Conservation (phyloP, 2,113 vertebrate species). For the Tetrao urogallus region DNA sequence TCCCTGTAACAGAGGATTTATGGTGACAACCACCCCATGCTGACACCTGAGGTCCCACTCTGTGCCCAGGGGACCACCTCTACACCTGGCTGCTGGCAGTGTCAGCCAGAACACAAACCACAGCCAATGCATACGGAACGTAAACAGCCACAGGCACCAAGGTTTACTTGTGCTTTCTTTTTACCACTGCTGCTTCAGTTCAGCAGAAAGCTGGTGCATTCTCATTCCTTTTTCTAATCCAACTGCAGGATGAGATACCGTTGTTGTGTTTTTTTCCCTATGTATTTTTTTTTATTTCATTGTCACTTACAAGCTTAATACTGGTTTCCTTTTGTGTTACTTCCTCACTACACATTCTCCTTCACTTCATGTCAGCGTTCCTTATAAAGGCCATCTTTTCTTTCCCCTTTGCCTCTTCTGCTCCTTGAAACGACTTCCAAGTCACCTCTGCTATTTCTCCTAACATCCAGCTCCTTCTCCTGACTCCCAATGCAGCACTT, state of each 20-base stretch:
- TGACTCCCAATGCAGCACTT: not conserved
- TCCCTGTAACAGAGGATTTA: not conserved
- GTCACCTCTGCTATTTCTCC: not conserved
- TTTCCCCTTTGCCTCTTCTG: not conserved
- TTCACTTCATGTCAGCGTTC: not conserved
- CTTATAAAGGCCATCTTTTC: not conserved
- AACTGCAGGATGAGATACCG: not conserved
- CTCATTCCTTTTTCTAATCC: not conserved
- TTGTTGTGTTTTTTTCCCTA: not conserved
- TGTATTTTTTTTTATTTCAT: not conserved
- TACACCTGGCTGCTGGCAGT: not conserved
- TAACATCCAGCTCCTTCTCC: not conserved
- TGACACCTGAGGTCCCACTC: fast-evolving
- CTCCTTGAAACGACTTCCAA: not conserved
- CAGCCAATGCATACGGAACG: not conserved
- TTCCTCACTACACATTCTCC: not conserved
- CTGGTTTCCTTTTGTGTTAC: not conserved
- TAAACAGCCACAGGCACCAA: fast-evolving
- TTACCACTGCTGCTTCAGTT: not conserved
- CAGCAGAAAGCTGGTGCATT: not conserved
- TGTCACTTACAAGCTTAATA: not conserved
- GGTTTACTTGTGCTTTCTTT: not conserved
- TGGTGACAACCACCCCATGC: fast-evolving
- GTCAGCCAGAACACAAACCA: not conserved
- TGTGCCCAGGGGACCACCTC: not conserved